Evolutionary conservation across 2,797 vertebrate genomes (phyloP).

Genomic region (Enteromius paludinosus): DNA sequence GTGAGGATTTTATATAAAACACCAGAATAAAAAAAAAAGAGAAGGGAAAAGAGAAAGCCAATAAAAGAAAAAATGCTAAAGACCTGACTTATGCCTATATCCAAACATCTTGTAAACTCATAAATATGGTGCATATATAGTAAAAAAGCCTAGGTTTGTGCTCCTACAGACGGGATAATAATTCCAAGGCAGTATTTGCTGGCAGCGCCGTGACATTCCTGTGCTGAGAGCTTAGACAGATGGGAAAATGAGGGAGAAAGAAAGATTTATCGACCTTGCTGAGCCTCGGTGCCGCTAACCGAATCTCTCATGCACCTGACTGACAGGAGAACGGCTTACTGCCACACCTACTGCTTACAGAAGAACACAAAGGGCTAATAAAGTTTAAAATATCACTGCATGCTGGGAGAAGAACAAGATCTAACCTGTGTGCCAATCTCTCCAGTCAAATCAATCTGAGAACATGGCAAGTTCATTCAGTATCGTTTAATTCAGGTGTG

Average conservation of each 20-base stretch:
- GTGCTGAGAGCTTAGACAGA: slow-evolving; percentile 37
- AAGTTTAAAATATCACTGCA: slow-evolving; percentile 8
- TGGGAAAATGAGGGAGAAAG: slow-evolving; percentile 27
- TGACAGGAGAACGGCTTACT: slow-evolving; percentile 12
- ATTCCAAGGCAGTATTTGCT: slow-evolving; percentile 37
- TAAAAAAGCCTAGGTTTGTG: background rate
- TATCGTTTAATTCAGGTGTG: slow-evolving; percentile 52
- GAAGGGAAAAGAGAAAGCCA: background rate
- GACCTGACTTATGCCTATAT: background rate
- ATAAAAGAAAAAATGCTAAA: background rate
- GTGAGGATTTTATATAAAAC: background rate
- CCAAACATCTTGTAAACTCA: background rate
- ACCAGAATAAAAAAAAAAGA: background rate
- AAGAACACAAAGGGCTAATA: slow-evolving; percentile 5
- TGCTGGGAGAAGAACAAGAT: background rate
- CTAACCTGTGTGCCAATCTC: background rate
- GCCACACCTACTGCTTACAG: slow-evolving; percentile 25
- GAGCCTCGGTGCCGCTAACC: background rate
- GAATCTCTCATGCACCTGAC: slow-evolving; percentile 18
- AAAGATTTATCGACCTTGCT: slow-evolving; percentile 44
- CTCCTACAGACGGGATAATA: slow-evolving; percentile 7
- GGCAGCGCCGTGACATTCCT: slow-evolving; percentile 32
- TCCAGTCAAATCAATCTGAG: slow-evolving; percentile 1
- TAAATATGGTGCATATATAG: background rate
- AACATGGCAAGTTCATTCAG: background rate